These are phyloP conservation scores for Papilio machaon DNA, from an alignment of 1,140 invertebrate species.

Conservation along the genomic window DNA sequence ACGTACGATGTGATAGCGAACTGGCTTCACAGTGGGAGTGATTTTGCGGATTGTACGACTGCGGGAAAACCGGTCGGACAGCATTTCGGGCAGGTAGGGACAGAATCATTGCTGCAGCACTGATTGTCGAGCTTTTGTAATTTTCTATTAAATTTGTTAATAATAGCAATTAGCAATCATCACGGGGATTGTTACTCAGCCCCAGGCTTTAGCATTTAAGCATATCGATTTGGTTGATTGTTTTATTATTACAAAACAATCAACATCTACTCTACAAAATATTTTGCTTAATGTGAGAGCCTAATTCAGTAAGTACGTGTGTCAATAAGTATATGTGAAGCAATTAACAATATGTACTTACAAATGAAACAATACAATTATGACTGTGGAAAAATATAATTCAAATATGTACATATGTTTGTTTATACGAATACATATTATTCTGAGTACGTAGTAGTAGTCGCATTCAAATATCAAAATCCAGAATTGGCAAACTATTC, in stretches of 20 bases:
- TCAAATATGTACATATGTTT: neutral
- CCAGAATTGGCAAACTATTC: neutral
- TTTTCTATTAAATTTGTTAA: slow-evolving; percentile 8
- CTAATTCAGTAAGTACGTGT: too few relatives aligned
- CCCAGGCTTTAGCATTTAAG: neutral
- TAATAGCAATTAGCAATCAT: neutral
- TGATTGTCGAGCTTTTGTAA: neutral
- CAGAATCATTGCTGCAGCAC: slow-evolving; percentile 34
- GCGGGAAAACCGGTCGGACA: slow-evolving; percentile 74
- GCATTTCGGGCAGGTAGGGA: slow-evolving; percentile 68
- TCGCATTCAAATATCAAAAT: too few relatives aligned
- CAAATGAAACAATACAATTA: neutral
- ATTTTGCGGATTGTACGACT: slow-evolving; percentile 74
- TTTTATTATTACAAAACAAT: neutral
- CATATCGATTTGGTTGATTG: neutral
- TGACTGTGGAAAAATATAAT: neutral
- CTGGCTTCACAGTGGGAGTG: slow-evolving; percentile 68
- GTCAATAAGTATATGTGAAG: neutral
- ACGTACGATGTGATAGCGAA: slow-evolving; percentile 58
- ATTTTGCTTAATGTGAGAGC: neutral
- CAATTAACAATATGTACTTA: neutral
- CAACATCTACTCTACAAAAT: neutral
- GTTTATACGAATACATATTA: too few relatives aligned
- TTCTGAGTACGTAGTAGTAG: neutral
- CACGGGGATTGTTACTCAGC: neutral